phyloP scores from a whole-genome alignment of 2,113 vertebrate genomes.

The Lampris megalopsis region DNA sequence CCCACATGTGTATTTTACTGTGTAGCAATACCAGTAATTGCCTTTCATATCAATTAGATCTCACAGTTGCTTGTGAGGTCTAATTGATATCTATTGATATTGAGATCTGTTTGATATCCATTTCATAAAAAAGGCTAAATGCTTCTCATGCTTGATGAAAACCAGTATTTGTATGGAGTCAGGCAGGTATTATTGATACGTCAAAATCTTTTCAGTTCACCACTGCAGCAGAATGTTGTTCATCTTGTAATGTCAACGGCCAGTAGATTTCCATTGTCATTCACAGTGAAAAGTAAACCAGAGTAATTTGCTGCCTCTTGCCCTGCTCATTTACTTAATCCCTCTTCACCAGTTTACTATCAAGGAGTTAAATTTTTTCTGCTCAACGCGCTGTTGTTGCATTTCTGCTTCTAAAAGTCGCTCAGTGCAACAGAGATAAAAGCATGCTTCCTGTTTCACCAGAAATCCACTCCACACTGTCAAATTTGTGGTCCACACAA shows the following conservation, averaged over 20 bases:
- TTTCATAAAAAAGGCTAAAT: slow-evolving; percentile 7
- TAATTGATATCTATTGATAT: background rate
- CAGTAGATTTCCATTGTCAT: slow-evolving; percentile 36
- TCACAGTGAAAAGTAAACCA: slow-evolving; percentile 41
- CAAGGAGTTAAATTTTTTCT: slow-evolving; percentile 18
- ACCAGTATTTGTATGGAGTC: background rate
- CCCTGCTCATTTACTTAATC: background rate
- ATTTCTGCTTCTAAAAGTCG: slow-evolving; percentile 57
- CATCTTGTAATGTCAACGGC: slow-evolving; percentile 57
- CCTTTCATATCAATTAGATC: slow-evolving; percentile 35
- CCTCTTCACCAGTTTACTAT: background rate
- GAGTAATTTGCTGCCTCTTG: slow-evolving; percentile 40
- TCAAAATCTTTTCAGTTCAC: slow-evolving; percentile 50
- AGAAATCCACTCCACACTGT: slow-evolving; percentile 59
- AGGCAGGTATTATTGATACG: slow-evolving; percentile 46
- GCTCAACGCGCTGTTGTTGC: slow-evolving; percentile 1
- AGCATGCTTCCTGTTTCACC: slow-evolving; percentile 74
- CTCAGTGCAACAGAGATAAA: slow-evolving; percentile 67
- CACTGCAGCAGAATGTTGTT: slow-evolving; percentile 66
- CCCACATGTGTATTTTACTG: slow-evolving; percentile 70
- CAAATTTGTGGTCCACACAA: slow-evolving; percentile 43
- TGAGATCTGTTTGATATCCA: background rate
- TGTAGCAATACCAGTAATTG: slow-evolving; percentile 66
- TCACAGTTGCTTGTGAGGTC: background rate
- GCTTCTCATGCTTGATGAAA: background rate